phyloP scores from a whole-genome alignment of 2,888 invertebrate genomes.

The Chymomyza caudatula region DNA sequence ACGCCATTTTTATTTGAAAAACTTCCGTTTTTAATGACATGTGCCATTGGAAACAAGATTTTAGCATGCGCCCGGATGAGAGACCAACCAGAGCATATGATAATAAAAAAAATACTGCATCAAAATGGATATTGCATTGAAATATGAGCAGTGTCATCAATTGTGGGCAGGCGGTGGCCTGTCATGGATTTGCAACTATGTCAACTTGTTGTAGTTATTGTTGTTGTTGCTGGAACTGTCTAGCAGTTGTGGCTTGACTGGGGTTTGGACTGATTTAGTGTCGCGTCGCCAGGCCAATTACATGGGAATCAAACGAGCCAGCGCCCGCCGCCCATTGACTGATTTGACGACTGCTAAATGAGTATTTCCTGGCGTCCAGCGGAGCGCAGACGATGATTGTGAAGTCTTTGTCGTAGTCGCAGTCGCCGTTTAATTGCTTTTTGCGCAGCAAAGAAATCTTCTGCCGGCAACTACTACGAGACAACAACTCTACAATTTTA shows the following conservation, averaged over 20 bases:
- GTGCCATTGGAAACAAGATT: neutral
- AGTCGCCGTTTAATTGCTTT: constrained; percentile 78
- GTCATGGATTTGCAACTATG: constrained; percentile 56
- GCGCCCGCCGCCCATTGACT: constrained; percentile 19
- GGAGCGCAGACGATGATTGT: constrained; percentile 59
- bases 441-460: constrained; percentile 62
- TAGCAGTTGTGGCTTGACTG: constrained; percentile 1
- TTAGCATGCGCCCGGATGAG: constrained; percentile 36
- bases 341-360: constrained; percentile 70
- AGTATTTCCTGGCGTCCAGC: constrained; percentile 79
- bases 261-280: constrained; percentile 68
- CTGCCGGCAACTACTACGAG: constrained; percentile 26
- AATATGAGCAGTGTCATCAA: constrained; percentile 44
- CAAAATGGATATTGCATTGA: constrained; percentile 47
- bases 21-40: constrained; percentile 46
- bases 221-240: neutral
- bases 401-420: constrained; percentile 52
- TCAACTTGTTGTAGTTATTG: constrained; percentile 48
- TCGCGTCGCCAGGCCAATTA: constrained; percentile 64
- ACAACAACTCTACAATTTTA: constrained; percentile 40
- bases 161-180: constrained; percentile 30
- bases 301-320: constrained; percentile 39
- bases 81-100: neutral
- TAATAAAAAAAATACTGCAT: constrained; percentile 22
- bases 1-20: constrained; percentile 66